Evolutionary conservation across 2,797 vertebrate genomes (phyloP).

Genomic region (Petrocephalus sullivani): DNA sequence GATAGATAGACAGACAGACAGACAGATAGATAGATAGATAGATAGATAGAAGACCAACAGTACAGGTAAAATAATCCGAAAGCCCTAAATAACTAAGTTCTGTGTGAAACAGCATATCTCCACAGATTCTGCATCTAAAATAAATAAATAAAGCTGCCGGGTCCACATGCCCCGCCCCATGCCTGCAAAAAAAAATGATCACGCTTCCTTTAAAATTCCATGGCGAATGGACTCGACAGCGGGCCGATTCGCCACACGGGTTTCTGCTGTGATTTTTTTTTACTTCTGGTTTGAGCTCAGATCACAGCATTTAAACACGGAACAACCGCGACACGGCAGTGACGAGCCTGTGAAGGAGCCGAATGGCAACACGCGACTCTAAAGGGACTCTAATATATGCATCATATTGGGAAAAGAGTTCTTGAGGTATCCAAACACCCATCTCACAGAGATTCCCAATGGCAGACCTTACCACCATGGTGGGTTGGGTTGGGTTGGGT

Average conservation of each 20-base stretch:
- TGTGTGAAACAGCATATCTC: not conserved
- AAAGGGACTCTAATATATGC: not conserved
- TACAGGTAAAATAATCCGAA: not conserved
- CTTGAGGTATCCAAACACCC: constrained; percentile 21
- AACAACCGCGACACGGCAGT: not conserved
- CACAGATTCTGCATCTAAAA: not conserved
- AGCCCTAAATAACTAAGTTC: not conserved
- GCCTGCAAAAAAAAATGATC: not conserved
- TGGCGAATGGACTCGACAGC: not conserved
- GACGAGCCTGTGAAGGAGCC: not conserved
- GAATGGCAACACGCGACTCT: not conserved
- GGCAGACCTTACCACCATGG: constrained; percentile 23
- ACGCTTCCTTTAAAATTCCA: not conserved
- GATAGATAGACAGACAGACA: no score
- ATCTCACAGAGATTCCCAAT: constrained; percentile 25
- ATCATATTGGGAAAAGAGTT: constrained; percentile 35
- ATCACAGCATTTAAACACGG: not conserved
- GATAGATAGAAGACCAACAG: not conserved
- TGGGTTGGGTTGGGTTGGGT: constrained; percentile 25
- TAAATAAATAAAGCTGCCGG: not conserved
- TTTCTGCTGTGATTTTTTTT: not conserved
- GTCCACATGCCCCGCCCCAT: not conserved
- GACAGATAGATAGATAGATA: not conserved
- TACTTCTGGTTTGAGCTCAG: not conserved
- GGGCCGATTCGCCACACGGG: not conserved